Evolutionary conservation across 2,888 invertebrate genomes (phyloP), one percentile per base, ranked within the genome.

Genomic region (Phania funesta): DNA sequence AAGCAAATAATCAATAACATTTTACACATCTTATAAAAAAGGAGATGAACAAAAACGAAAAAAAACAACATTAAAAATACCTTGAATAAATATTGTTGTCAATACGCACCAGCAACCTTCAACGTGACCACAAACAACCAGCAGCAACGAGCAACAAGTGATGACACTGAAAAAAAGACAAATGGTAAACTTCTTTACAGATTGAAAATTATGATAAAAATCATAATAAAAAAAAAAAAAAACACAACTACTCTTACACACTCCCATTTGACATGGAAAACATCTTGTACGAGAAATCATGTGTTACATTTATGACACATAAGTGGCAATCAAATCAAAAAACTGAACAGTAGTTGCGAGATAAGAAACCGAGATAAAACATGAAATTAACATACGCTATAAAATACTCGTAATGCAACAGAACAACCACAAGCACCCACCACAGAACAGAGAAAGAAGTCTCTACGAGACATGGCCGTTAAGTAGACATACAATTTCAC

Each of bases 261-360:
- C 26, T 4, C 29, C 32, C 13, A 52, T 50, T 35, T 50, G 60
- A 41, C 48, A 60, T 48, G 13, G 6, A 38, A 46, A 11, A 32
- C 29, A 54, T 58, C 20, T 50, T 71, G 54, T 64, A 44, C 9
- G 20, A 70, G 20, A 60, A 44, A 65, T 50, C 48, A 60, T 67
- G 56, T 83, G 83, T 78, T 83, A 83, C 78, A 75, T 74, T 80
- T 80, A 80, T 83, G 83, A 83, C 83, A 83, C 83, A 71, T 78
- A 74, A 78, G 71, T 80, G 83, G 83, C 83, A 80, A 80, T 83
- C 82, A 78, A 78, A 81, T 73, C 73, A 58, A 26, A 76, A n/a
- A 71, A 22, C 64, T 44, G 44, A 65, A 56, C 60, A 41, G 16
- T 16, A 44, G 56, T 75, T 65, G 22, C 41, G 2, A 56, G 65